These are phyloP conservation scores for Pterophyllum scalare DNA, from an alignment of 2,113 vertebrate species.

Conservation along the genomic window DNA sequence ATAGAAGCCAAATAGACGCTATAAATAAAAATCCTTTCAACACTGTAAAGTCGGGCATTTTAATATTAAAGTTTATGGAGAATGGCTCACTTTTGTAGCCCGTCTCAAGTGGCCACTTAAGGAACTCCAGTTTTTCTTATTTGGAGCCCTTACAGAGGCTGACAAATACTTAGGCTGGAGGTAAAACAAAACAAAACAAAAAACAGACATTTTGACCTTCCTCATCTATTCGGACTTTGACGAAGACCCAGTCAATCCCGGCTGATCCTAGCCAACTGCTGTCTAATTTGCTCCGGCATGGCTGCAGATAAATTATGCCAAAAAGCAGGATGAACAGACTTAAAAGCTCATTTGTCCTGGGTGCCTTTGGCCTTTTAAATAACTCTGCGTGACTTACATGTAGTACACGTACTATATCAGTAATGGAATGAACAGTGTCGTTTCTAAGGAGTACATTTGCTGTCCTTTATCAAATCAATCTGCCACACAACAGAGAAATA, in stretches of 20 bases:
- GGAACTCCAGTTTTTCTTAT: not conserved
- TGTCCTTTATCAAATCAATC: not conserved
- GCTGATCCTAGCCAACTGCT: too few species aligned
- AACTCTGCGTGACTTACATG: not conserved
- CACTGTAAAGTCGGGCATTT: not conserved
- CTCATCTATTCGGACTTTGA: too few species aligned
- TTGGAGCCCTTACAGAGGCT: too few species aligned
- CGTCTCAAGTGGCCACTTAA: slow-evolving; percentile 2
- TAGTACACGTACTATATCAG: not conserved
- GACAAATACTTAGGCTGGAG: too few species aligned
- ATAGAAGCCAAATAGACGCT: not conserved
- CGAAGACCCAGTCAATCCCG: too few species aligned
- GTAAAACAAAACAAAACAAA: too few species aligned
- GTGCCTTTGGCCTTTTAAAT: not conserved
- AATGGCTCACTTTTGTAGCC: not conserved
- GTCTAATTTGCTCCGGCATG: too few species aligned
- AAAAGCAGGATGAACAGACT: not conserved
- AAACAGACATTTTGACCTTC: too few species aligned
- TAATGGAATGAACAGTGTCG: not conserved
- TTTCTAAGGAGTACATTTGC: not conserved
- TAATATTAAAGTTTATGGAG: not conserved
- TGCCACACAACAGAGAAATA: not conserved
- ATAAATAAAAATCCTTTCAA: not conserved
- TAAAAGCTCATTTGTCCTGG: not conserved
- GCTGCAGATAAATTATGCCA: too few species aligned